A percentile compares a stretch with the other conserved stretches of the same genome.
phyloP scores from a whole-genome alignment of 2,888 invertebrate species.

The Sicus ferrugineus region DNA sequence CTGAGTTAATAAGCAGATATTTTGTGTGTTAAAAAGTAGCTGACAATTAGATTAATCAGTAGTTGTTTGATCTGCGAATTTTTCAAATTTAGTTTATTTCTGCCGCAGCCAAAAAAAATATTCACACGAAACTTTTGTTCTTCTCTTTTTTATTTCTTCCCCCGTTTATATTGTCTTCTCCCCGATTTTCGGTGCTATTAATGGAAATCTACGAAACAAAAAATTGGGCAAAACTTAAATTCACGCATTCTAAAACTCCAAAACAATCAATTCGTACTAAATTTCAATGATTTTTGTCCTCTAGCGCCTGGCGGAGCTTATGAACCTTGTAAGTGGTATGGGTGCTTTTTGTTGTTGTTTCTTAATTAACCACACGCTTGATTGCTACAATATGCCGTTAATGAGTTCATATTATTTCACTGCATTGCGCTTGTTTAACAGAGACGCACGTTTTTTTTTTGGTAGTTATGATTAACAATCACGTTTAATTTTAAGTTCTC shows the following conservation, averaged over 20 bases:
- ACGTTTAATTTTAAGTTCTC: conserved; percentile 15
- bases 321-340: conserved; percentile 66
- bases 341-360: conserved; percentile 56
- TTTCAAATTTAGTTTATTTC: too few species aligned
- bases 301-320: conserved; percentile 64
- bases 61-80: too few species aligned
- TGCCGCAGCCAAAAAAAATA: too few species aligned
- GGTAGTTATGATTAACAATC: conserved; percentile 32
- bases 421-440: too few species aligned
- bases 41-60: too few species aligned
- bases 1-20: not conserved
- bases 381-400: too few species aligned
- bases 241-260: not conserved
- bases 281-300: conserved; percentile 47
- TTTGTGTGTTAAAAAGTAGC: conserved; percentile 10
- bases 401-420: too few species aligned
- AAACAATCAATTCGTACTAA: not conserved
- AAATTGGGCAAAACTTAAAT: not conserved
- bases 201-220: conserved; percentile 29
- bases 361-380: conserved; percentile 44
- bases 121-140: conserved; percentile 34
- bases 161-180: conserved; percentile 15
- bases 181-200: conserved; percentile 31
- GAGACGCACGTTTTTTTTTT: conserved; percentile 39
- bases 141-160: conserved; percentile 30